A percentile compares a stretch with the other conserved stretches of the same genome.
phyloP scores from a whole-genome alignment of 53 echinoderm and acorn worm species.

The Henricia sp. region DNA sequence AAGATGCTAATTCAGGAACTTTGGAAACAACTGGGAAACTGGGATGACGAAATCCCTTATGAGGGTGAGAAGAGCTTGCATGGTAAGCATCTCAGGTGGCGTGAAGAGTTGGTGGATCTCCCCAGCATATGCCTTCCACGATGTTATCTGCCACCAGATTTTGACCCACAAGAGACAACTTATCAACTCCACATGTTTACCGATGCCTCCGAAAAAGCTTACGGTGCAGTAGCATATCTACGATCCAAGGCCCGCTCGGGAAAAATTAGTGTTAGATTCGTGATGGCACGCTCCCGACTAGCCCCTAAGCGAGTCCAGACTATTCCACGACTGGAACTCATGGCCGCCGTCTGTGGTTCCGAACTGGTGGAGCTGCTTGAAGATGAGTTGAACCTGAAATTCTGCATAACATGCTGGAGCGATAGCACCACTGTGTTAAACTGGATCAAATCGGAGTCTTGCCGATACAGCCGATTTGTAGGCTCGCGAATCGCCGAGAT shows the following conservation, averaged over 20 bases:
- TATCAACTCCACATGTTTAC: constrained; percentile 3
- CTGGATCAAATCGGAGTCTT: constrained; percentile 29
- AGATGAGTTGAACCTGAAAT: constrained; percentile 6
- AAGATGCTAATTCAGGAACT: constrained; percentile 27
- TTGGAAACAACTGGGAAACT: background rate
- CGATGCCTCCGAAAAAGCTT: constrained; percentile 27
- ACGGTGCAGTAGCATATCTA: constrained; percentile 24
- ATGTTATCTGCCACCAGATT: constrained; percentile 3
- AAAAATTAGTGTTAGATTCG: constrained; percentile 14
- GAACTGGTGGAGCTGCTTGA: background rate
- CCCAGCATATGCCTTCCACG: background rate
- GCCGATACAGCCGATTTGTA: background rate
- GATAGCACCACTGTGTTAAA: constrained; percentile 23
- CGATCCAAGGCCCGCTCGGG: background rate
- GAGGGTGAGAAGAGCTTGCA: background rate
- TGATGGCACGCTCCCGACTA: constrained; percentile 11
- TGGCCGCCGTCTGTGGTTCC: constrained; percentile 4
- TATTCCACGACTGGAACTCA: constrained; percentile 16
- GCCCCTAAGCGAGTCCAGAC: constrained; percentile 19
- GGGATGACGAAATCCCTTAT: constrained; percentile 1
- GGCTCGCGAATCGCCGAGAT: constrained; percentile 7
- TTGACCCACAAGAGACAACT: background rate
- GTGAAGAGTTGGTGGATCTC: background rate
- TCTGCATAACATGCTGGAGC: constrained; percentile 9
- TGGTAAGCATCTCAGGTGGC: background rate